Evolutionary conservation across 2,113 vertebrate species (phyloP).

Genomic region (Herpetotheres cachinnans): DNA sequence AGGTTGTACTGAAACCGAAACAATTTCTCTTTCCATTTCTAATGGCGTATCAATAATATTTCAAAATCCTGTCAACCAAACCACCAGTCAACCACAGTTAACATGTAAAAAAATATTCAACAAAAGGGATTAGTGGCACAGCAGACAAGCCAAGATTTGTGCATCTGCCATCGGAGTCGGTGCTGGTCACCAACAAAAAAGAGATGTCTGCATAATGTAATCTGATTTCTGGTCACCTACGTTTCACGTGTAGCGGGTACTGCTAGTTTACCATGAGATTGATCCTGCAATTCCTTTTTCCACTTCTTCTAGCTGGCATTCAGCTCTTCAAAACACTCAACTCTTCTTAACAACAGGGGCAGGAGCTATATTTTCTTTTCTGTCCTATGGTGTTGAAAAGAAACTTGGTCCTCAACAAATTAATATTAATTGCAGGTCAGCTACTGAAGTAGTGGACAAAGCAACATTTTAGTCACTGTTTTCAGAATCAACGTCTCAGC

Average conservation of each 20-base stretch:
- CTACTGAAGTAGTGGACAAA: neutral
- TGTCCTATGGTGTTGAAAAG: neutral
- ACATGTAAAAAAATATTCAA: neutral
- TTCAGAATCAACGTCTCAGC: fast-evolving
- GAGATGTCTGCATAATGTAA: slow-evolving; percentile 33
- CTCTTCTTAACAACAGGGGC: neutral
- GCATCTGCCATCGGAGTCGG: neutral
- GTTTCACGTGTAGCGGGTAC: neutral
- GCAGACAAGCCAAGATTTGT: neutral
- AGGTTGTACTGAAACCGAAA: neutral
- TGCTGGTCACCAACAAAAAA: neutral
- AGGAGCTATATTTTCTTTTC: neutral
- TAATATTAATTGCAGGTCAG: neutral
- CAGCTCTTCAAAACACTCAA: neutral
- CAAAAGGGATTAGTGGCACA: slow-evolving; percentile 31
- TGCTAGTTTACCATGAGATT: neutral
- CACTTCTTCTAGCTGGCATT: neutral
- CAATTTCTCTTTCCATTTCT: neutral
- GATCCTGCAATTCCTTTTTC: neutral
- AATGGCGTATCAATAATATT: neutral
- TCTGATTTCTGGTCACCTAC: neutral
- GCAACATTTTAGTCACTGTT: neutral
- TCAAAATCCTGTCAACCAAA: neutral
- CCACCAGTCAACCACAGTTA: neutral
- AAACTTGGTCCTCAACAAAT: neutral